Conservation (phyloP, 2,797 vertebrate species). For the Pseudomugil gertrudae region DNA sequence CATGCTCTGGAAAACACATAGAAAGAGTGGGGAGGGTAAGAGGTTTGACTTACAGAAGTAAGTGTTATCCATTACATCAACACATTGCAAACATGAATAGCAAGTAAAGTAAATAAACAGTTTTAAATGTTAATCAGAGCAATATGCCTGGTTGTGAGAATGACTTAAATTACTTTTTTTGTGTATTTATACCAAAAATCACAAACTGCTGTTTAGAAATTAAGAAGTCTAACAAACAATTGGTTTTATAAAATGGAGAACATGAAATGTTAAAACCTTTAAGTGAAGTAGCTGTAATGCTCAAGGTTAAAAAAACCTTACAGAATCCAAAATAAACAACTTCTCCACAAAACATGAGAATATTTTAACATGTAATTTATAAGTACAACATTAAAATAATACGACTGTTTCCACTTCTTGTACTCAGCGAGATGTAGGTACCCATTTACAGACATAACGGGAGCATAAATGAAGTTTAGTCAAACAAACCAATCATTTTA, state of each 20-base stretch:
- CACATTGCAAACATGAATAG: constrained; percentile 22
- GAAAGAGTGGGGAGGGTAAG: neutral
- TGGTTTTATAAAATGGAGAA: neutral
- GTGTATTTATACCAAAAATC: constrained; percentile 27
- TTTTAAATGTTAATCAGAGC: no score
- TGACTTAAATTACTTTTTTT: constrained; percentile 46
- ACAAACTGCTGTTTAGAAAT: constrained; percentile 4
- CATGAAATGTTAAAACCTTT: neutral
- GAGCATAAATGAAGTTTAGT: no score
- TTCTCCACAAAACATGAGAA: no score
- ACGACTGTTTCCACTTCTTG: no score
- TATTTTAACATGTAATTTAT: no score
- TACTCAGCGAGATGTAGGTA: no score
- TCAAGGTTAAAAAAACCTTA: neutral
- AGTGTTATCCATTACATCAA: neutral
- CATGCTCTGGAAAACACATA: constrained; percentile 88
- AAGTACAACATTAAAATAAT: no score
- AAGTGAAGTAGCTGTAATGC: neutral
- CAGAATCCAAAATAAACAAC: no score
- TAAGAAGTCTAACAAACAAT: neutral
- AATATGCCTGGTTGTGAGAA: constrained; percentile 58
- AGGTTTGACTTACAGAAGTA: neutral
- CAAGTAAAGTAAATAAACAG: constrained; percentile 78
- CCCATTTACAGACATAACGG: no score
- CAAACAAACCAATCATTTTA: no score